Base-by-base conservation (phyloP, 2,888 invertebrate genomes). In the Oligia strigilis region DNA sequence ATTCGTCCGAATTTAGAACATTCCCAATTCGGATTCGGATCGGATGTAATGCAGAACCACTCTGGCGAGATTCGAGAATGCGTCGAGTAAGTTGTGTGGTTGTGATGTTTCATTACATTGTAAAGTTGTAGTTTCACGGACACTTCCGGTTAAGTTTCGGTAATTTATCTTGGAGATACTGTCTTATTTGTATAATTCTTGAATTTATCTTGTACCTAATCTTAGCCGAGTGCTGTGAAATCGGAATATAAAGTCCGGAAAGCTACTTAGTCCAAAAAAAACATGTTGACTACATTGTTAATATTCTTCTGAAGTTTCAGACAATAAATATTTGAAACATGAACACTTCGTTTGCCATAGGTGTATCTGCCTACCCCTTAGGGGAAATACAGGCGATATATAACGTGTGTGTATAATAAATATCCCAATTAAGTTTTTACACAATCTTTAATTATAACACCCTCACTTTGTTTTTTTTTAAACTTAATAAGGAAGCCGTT, bases 401-500 rank as follows among this genome's bases (percentile, higher is more conserved):
- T 46, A 46, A 46, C 19, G 2, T 19, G 29, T 65, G 4, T 62
- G 11, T 36, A 23, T 58, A 4, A 58, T 58, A 58, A 23, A 4
- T 11, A 23, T n/a, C 58, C 0, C 0, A n/a, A n/a, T 60, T n/a
- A 60, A n/a, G 11, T 13, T 58, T 58, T 58, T 58, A 1, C 58
- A n/a, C 9, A 58, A 9, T 2, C 11, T 72, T 58, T 11, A 36
- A 17, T 49, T 75, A 72, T 29, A 23, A 58, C 72, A 58, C 8
- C 43, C 29, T 36, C 11, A 17, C 2, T 62, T 58, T 49, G 49
- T 9, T 8, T 65, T 19, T 36, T 65, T 64, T 11, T 13, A 19
- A 36, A 23, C 6, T 29, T 4, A 52, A 19, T 3, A 43, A 40
- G 67, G 46, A 72, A 65, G 60, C 80, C 64, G 80, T 72, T 85